Evolutionary conservation across 1,140 invertebrate species (phyloP).

Genomic region (Daktulosphaira vitifoliae): DNA sequence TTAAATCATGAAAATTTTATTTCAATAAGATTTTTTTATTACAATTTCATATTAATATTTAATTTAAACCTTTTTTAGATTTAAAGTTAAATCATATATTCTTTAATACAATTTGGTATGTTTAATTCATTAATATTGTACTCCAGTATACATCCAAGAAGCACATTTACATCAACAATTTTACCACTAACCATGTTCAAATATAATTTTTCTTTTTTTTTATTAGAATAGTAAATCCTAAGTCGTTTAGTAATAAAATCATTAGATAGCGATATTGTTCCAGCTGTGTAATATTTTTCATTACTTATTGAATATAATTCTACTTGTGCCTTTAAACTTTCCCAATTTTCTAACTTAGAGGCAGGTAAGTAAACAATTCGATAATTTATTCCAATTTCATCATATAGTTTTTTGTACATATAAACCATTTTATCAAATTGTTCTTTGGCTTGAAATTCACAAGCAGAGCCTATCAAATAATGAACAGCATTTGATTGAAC

Average conservation of each 20-base stretch:
- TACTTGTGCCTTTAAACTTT: conserved; percentile 53
- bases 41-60: too few relatives aligned
- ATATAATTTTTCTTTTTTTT: conserved; percentile 47
- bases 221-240: conserved; percentile 49
- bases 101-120: conserved; percentile 29
- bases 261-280: conserved; percentile 52
- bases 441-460: conserved; percentile 42
- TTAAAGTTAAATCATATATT: conserved; percentile 10
- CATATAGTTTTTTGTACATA: conserved; percentile 48
- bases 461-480: conserved; percentile 48
- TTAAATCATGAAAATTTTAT: too few relatives aligned
- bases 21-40: too few relatives aligned
- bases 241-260: conserved; percentile 60
- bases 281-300: conserved; percentile 55
- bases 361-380: conserved; percentile 50
- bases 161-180: conserved; percentile 53
- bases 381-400: conserved; percentile 53
- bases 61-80: too few relatives aligned
- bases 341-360: conserved; percentile 48
- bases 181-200: conserved; percentile 54
- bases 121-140: conserved; percentile 34
- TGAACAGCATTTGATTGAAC: conserved; percentile 54
- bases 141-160: conserved; percentile 57
- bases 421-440: conserved; percentile 47
- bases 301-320: conserved; percentile 56